A percentile compares a stretch with the other conserved stretches of the same genome.
Evolutionary conservation across 2,888 invertebrate species (phyloP).

Genomic region (Tinea semifulvella): DNA sequence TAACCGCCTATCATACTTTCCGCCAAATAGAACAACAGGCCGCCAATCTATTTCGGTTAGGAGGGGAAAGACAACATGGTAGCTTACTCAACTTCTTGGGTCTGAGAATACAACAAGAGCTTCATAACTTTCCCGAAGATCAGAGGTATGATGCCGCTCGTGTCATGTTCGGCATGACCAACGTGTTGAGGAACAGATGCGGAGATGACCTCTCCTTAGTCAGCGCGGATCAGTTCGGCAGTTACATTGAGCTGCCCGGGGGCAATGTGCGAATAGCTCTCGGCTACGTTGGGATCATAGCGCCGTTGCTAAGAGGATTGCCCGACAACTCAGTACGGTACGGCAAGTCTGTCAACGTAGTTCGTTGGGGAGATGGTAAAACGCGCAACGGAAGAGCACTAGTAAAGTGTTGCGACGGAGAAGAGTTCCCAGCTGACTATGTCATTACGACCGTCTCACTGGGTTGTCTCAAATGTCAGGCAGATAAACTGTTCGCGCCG

Average conservation of each 20-base stretch:
- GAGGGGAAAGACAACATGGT: constrained; percentile 69
- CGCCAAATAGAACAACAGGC: constrained; percentile 75
- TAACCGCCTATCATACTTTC: constrained; percentile 73
- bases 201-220: constrained; percentile 78
- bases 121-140: constrained; percentile 74
- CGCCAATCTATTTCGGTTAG: constrained; percentile 69
- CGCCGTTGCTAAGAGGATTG: constrained; percentile 71
- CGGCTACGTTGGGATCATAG: constrained; percentile 73
- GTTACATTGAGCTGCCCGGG: constrained; percentile 72
- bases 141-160: constrained; percentile 74
- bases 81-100: constrained; percentile 72
- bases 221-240: constrained; percentile 78
- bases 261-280: constrained; percentile 70
- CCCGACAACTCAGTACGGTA: constrained; percentile 71
- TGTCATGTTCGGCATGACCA: constrained; percentile 74
- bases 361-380: constrained; percentile 71
- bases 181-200: constrained; percentile 69
- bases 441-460: constrained; percentile 80
- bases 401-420: constrained; percentile 76
- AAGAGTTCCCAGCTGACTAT: constrained; percentile 76
- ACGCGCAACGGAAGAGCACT: constrained; percentile 65
- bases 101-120: constrained; percentile 73
- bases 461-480: constrained; percentile 80
- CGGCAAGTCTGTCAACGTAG: constrained; percentile 73
- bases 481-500: constrained; percentile 77